Percentiles rank a stretch among this genome's conserved stretches.
These are phyloP conservation scores for Dioctria rufipes DNA, from an alignment of 2,888 invertebrate genomes.

Conservation along the genomic window DNA sequence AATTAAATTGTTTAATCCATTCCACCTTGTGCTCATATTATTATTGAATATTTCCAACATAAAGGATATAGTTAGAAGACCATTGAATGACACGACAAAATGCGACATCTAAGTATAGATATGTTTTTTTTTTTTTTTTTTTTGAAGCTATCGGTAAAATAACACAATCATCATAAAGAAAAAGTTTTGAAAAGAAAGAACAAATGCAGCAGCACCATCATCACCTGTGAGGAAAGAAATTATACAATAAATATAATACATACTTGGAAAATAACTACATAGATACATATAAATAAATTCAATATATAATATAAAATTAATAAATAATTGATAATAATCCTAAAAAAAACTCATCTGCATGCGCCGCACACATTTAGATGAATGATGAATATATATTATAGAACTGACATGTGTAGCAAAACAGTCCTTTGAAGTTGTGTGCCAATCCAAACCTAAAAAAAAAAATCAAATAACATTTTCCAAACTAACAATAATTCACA, in stretches of 20 bases:
- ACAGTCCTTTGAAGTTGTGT: constrained; percentile 41
- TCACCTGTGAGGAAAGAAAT: constrained; percentile 45
- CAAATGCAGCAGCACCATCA: constrained; percentile 49
- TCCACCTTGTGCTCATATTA: constrained; percentile 38
- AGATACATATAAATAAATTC: background rate
- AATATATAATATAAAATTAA: background rate
- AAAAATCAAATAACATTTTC: constrained; percentile 8
- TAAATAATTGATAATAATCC: constrained; percentile 4
- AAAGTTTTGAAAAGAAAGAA: constrained; percentile 16
- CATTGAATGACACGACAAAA: constrained; percentile 35
- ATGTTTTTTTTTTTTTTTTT: background rate
- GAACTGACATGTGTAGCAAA: constrained; percentile 45
- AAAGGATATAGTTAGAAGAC: constrained; percentile 20
- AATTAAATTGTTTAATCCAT: constrained; percentile 27
- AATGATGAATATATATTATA: constrained; percentile 18
- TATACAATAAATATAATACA: constrained; percentile 24
- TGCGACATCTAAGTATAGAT: constrained; percentile 10
- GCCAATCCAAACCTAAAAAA: constrained; percentile 37
- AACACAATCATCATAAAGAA: constrained; percentile 20
- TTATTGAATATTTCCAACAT: constrained; percentile 32
- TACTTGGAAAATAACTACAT: constrained; percentile 3
- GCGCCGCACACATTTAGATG: constrained; percentile 54
- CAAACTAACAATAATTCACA: constrained; percentile 6
- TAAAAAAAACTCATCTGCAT: constrained; percentile 45
- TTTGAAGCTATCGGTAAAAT: constrained; percentile 40